Conservation (phyloP, 2,888 invertebrate species). For the Caenorhabditis virilis region DNA sequence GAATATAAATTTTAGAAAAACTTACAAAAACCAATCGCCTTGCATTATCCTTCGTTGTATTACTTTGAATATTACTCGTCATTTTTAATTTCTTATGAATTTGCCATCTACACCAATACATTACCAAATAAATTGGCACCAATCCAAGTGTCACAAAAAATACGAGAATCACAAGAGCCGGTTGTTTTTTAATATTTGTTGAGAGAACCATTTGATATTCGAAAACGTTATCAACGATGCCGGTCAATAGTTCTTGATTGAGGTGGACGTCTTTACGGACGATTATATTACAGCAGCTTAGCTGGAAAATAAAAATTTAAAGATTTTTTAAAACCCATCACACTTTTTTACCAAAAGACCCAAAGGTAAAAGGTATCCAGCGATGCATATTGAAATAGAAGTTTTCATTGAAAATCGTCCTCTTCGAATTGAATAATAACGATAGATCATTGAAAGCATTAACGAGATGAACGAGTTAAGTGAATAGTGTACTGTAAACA, state of each 20-base stretch:
- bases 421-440: constrained; percentile 22
- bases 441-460: constrained; percentile 37
- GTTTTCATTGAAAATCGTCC: constrained; percentile 11
- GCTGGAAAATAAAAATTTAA: constrained; percentile 1
- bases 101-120: constrained; percentile 33
- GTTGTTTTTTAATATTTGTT: constrained; percentile 16
- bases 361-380: constrained; percentile 22
- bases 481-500: constrained; percentile 1
- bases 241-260: constrained; percentile 13
- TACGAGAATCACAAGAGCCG: constrained; percentile 14
- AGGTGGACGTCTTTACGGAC: background rate
- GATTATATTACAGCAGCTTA: constrained; percentile 10
- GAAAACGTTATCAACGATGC: constrained; percentile 14
- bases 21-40: constrained; percentile 21
- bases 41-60: constrained; percentile 26
- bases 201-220: constrained; percentile 24
- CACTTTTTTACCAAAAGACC: constrained; percentile 4
- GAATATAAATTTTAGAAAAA: no score
- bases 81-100: constrained; percentile 21
- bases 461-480: constrained; percentile 14
- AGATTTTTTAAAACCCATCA: no score
- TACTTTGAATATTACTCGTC: constrained; percentile 24
- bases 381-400: constrained; percentile 14
- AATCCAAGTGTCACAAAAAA: constrained; percentile 13
- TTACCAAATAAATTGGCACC: constrained; percentile 23